phyloP scores from a whole-genome alignment of 2,888 invertebrate species.

The Drosophila imparisetae region DNA sequence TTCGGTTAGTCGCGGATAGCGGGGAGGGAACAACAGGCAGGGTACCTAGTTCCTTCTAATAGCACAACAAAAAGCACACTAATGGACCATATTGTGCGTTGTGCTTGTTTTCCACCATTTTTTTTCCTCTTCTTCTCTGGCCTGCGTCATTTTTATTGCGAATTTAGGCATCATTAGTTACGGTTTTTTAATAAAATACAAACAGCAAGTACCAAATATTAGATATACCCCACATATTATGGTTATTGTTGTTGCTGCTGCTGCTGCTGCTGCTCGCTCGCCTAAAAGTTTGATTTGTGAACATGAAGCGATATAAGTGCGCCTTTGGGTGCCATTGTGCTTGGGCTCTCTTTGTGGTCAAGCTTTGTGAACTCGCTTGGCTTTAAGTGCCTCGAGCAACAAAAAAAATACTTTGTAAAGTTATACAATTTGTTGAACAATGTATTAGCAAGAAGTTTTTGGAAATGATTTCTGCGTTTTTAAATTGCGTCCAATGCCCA shows the following conservation, averaged over 20 bases:
- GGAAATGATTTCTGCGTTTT: slow-evolving; percentile 58
- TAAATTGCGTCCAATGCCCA: slow-evolving; percentile 31
- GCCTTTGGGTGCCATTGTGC: slow-evolving; percentile 77
- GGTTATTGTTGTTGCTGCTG: neutral
- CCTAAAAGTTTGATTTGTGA: slow-evolving; percentile 74
- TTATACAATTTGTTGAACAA: slow-evolving; percentile 61
- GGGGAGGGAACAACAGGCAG: neutral
- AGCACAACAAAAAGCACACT: slow-evolving; percentile 72
- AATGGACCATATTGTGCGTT: slow-evolving; percentile 80
- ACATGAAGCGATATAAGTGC: slow-evolving; percentile 71
- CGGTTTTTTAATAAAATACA: slow-evolving; percentile 79
- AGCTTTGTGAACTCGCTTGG: slow-evolving; percentile 58
- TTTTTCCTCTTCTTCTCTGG: slow-evolving; percentile 8
- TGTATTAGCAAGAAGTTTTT: slow-evolving; percentile 69
- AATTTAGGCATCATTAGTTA: slow-evolving; percentile 82
- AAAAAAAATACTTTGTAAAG: slow-evolving; percentile 59
- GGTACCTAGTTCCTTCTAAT: slow-evolving; percentile 60
- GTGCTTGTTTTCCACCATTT: slow-evolving; percentile 30
- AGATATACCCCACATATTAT: slow-evolving; percentile 30
- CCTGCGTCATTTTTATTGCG: slow-evolving; percentile 74
- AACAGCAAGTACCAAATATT: slow-evolving; percentile 62
- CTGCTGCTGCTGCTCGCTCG: slow-evolving; percentile 3
- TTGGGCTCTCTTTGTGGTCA: slow-evolving; percentile 64
- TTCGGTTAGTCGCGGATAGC: slow-evolving; percentile 12
- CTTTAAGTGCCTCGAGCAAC: slow-evolving; percentile 55